Percentiles rank a stretch among this genome's conserved stretches.
Evolutionary conservation across 1,140 invertebrate genomes (phyloP).

Genomic region (Protaetia brevitarsis): DNA sequence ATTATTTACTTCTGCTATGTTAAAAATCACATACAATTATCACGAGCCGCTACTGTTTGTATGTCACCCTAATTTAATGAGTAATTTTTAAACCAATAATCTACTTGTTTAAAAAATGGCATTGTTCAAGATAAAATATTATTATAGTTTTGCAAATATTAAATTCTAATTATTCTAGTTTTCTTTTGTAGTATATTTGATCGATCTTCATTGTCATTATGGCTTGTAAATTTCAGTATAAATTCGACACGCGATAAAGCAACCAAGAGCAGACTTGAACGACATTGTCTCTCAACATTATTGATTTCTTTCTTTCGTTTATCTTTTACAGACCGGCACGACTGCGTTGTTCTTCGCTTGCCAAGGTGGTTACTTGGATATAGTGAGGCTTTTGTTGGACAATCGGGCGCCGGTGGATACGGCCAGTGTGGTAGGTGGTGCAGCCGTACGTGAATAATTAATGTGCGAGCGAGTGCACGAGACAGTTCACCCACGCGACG

Average conservation of each 20-base stretch:
- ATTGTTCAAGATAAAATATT: too few species aligned
- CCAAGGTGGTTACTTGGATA: conserved; percentile 83
- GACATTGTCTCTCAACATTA: neutral
- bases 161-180: too few species aligned
- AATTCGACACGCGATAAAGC: too few species aligned
- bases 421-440: conserved; percentile 69
- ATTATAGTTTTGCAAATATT: too few species aligned
- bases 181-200: neutral
- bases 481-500: neutral
- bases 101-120: too few species aligned
- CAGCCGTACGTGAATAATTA: neutral
- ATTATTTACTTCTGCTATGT: too few species aligned
- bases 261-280: neutral
- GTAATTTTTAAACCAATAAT: too few species aligned
- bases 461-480: neutral
- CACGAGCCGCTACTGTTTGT: too few species aligned
- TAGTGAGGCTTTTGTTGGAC: conserved; percentile 72
- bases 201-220: too few species aligned
- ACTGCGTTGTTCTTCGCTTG: conserved; percentile 89
- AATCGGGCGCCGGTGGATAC: conserved; percentile 75
- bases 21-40: too few species aligned
- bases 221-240: too few species aligned
- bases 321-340: conserved; percentile 76
- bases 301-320: neutral
- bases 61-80: too few species aligned